Conservation (phyloP, 2,113 vertebrate genomes). For the Leptodactylus fuscus region DNA sequence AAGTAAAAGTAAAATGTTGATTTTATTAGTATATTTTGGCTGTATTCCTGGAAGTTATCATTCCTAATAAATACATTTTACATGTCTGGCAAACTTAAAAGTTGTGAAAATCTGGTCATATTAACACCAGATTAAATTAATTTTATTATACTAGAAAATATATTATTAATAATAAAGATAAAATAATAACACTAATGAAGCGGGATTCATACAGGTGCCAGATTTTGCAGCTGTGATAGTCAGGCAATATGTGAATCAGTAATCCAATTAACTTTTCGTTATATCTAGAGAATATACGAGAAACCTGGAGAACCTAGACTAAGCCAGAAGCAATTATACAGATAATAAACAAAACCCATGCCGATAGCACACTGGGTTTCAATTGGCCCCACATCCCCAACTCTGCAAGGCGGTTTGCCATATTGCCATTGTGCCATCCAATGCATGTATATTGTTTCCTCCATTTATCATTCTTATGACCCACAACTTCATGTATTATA, state of each 20-base stretch:
- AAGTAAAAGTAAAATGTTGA: too few relatives aligned
- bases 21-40: too few relatives aligned
- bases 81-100: too few relatives aligned
- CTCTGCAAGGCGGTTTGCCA: not conserved
- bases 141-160: too few relatives aligned
- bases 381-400: not conserved
- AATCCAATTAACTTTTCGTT: not conserved
- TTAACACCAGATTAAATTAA: too few relatives aligned
- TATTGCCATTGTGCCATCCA: not conserved
- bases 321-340: not conserved
- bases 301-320: not conserved
- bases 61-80: too few relatives aligned
- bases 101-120: too few relatives aligned
- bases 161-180: not conserved
- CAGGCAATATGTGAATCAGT: not conserved
- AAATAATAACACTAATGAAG: not conserved
- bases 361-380: not conserved
- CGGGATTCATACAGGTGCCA: not conserved
- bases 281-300: not conserved
- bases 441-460: not conserved
- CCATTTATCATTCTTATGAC: not conserved
- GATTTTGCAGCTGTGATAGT: not conserved
- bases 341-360: constrained; percentile 11
- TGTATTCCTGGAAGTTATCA: too few relatives aligned
- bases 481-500: not conserved